Conservation (phyloP, 2,888 invertebrate genomes). For the Platycheirus albimanus region DNA sequence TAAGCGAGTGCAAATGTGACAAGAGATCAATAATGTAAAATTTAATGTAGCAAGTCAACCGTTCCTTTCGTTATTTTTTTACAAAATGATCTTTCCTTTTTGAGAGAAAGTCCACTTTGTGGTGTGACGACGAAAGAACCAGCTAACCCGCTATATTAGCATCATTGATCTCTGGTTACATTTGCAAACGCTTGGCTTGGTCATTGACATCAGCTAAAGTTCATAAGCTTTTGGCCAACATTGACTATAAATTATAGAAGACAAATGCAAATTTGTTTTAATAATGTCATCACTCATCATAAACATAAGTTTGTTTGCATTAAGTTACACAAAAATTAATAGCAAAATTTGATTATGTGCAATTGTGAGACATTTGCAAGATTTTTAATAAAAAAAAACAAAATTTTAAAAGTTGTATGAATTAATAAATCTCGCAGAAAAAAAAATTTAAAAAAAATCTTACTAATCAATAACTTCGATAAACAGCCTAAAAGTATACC, state of each 20-base stretch:
- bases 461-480: no score
- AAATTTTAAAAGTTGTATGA: no score
- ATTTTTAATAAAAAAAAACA: no score
- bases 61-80: conserved; percentile 29
- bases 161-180: conserved; percentile 14
- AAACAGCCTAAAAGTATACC: no score
- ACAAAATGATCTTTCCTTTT: background rate
- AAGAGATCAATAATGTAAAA: conserved; percentile 10
- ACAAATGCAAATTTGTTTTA: background rate
- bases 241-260: conserved; percentile 10
- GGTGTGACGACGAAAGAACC: background rate
- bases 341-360: no score
- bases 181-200: background rate
- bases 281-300: background rate
- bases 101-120: background rate
- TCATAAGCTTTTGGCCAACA: background rate
- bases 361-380: no score
- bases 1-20: conserved; percentile 22
- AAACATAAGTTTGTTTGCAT: no score
- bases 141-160: conserved; percentile 11
- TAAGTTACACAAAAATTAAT: no score
- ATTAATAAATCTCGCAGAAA: no score
- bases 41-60: conserved; percentile 4
- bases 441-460: no score
- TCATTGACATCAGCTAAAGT: no score